Evolutionary conservation across 2,888 invertebrate species (phyloP).

Genomic region (Escarpia spicata): DNA sequence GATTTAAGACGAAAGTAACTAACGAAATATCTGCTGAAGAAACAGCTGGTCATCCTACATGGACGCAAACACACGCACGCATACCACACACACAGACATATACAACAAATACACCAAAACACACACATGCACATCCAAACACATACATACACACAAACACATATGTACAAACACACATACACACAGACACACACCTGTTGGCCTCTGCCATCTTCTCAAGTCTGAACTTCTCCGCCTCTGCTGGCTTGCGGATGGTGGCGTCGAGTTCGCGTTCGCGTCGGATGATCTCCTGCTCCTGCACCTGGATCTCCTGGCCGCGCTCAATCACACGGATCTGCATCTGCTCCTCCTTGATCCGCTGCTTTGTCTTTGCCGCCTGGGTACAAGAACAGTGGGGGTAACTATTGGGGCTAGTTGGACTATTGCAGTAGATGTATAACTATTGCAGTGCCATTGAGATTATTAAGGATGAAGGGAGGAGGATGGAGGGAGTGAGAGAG

Average conservation of each 20-base stretch:
- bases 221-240: conserved; percentile 91
- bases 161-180: too few species aligned
- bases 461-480: too few species aligned
- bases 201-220: conserved; percentile 95
- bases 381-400: neutral
- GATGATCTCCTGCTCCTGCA: conserved; percentile 95
- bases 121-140: neutral
- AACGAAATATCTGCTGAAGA: too few species aligned
- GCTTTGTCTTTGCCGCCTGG: conserved; percentile 76
- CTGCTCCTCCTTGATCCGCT: conserved; percentile 78
- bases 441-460: too few species aligned
- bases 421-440: too few species aligned
- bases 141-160: too few species aligned
- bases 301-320: conserved; percentile 87
- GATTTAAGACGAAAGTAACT: too few species aligned
- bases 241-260: conserved; percentile 90
- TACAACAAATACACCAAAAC: neutral
- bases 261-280: conserved; percentile 91
- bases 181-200: conserved; percentile 68
- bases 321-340: conserved; percentile 93
- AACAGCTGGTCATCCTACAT: too few species aligned
- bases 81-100: neutral
- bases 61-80: too few species aligned
- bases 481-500: too few species aligned
- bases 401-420: too few species aligned